Conservation (phyloP, 2,888 invertebrate species). For the Marasmarcha lunaedactyla region DNA sequence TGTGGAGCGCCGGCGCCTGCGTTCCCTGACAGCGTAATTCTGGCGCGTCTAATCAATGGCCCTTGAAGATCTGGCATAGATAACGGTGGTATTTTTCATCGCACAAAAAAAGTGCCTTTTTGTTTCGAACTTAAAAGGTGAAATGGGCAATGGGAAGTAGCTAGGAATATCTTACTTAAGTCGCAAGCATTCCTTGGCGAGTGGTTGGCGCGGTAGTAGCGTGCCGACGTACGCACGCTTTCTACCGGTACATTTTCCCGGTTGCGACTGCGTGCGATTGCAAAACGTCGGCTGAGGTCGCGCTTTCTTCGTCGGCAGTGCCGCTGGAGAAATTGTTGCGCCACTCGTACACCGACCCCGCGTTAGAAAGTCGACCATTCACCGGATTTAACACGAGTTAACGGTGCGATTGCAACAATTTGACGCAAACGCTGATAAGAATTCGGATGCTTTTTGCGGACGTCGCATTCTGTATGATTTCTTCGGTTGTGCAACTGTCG, state of each 20-base stretch:
- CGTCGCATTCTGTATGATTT: constrained; percentile 57
- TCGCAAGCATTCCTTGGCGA: no score
- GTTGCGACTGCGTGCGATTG: constrained; percentile 43
- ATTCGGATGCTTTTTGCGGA: constrained; percentile 61
- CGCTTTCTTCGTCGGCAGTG: constrained; percentile 66
- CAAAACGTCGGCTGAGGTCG: constrained; percentile 61
- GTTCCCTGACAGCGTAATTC: constrained; percentile 5
- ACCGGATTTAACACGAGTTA: constrained; percentile 66
- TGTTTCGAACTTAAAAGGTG: no score
- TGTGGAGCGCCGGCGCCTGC: constrained; percentile 8
- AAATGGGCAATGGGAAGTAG: no score
- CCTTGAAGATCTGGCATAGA: constrained; percentile 40
- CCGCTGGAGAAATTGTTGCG: constrained; percentile 64
- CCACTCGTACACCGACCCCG: constrained; percentile 67
- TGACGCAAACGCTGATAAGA: constrained; percentile 53
- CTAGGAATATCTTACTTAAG: no score
- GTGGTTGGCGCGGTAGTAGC: no score
- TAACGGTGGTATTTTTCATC: constrained; percentile 26
- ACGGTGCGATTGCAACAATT: constrained; percentile 65
- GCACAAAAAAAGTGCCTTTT: constrained; percentile 1
- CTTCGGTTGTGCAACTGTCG: constrained; percentile 61
- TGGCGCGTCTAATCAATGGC: constrained; percentile 32
- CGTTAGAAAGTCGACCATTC: constrained; percentile 68
- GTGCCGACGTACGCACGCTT: constrained; percentile 28
- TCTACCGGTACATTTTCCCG: constrained; percentile 49